These are phyloP conservation scores for Salpingus planirostris DNA, from an alignment of 2,888 invertebrate genomes.

Conservation along the genomic window DNA sequence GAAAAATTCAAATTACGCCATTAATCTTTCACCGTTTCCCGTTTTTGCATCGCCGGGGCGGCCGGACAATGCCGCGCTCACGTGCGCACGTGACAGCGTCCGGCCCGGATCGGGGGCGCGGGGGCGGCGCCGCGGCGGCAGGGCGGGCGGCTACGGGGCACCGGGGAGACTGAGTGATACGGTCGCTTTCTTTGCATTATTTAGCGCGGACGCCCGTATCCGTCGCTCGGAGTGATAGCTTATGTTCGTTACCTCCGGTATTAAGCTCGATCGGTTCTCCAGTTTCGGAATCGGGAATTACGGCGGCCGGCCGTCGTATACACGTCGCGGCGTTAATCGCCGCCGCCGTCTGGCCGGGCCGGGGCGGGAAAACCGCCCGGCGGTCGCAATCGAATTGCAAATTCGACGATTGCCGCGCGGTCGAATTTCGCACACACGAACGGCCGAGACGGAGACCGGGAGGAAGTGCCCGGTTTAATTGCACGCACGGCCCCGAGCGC, in stretches of 20 bases:
- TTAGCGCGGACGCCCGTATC: conserved; percentile 31
- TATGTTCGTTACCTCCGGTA: conserved; percentile 21
- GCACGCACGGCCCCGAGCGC: conserved; percentile 24
- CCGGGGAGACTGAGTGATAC: conserved; percentile 34
- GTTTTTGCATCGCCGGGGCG: conserved; percentile 39
- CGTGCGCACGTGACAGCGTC: conserved; percentile 37
- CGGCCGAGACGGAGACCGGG: no score
- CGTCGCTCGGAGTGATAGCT: conserved; percentile 29
- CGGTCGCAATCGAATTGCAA: no score
- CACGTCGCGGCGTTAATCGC: no score
- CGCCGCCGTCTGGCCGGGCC: no score
- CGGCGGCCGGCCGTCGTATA: no score
- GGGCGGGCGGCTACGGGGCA: conserved; percentile 24
- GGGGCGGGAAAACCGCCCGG: no score
- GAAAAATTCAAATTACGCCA: conserved; percentile 40
- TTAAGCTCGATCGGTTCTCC: conserved; percentile 2
- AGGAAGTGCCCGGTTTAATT: conserved; percentile 22
- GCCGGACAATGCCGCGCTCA: conserved; percentile 39
- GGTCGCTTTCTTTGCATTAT: conserved; percentile 38
- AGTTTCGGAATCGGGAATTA: no score
- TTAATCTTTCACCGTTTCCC: conserved; percentile 38
- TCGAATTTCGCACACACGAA: no score
- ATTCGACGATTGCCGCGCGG: no score
- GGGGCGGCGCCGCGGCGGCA: conserved; percentile 17
- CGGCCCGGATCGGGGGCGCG: conserved; percentile 15